Conservation (phyloP, 92 coral and sea anemone genomes). For the Umimayanthus chanpuru region DNA sequence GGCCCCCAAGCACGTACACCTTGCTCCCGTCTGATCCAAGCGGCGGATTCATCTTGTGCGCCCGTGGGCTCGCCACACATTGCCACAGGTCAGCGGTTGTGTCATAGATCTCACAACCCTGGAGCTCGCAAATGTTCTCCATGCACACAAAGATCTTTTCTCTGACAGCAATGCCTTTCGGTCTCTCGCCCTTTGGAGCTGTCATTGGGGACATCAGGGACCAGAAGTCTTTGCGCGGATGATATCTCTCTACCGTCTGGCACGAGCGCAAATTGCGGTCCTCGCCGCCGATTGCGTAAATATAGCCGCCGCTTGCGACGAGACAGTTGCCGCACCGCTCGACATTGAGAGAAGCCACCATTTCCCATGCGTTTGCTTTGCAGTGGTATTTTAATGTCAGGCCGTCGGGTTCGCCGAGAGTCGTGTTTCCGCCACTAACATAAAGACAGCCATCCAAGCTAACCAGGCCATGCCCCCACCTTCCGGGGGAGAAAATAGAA, state of each 20-base stretch:
- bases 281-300: constrained; percentile 42
- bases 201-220: constrained; percentile 26
- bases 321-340: constrained; percentile 23
- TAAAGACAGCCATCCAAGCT: constrained; percentile 31
- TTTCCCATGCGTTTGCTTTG: constrained; percentile 17
- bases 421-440: constrained; percentile 26
- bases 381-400: constrained; percentile 25
- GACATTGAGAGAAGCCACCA: constrained; percentile 19
- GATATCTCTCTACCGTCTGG: constrained; percentile 18
- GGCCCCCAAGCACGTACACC: constrained; percentile 35
- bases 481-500: constrained; percentile 12
- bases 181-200: constrained; percentile 22
- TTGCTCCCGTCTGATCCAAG: constrained; percentile 29
- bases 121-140: constrained; percentile 28
- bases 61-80: constrained; percentile 11
- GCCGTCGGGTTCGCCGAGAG: constrained; percentile 39
- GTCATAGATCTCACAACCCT: constrained; percentile 35
- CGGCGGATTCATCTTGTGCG: constrained; percentile 42
- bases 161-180: constrained; percentile 34
- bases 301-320: constrained; percentile 12
- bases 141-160: constrained; percentile 38
- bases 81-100: constrained; percentile 31
- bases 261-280: constrained; percentile 2
- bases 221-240: constrained; percentile 18
- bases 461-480: constrained; percentile 40